Evolutionary conservation across 2,797 vertebrate genomes (phyloP).

Genomic region (Synaphobranchus kaupii): DNA sequence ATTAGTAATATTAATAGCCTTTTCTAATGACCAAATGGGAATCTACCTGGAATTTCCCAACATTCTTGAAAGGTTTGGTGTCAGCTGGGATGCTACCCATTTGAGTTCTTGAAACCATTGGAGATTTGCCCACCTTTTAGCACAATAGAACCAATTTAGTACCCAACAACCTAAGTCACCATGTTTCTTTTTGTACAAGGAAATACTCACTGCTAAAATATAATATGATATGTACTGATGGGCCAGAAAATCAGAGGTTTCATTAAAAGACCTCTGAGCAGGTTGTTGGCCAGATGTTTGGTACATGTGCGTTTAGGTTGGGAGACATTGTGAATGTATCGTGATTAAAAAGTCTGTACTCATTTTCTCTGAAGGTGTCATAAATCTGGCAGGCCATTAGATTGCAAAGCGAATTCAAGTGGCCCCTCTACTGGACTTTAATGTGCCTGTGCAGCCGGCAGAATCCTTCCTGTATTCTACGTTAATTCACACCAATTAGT

Average conservation of each 20-base stretch:
- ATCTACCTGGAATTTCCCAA: neutral
- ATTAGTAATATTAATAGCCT: neutral
- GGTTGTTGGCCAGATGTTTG: conserved; percentile 57
- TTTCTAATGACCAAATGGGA: neutral
- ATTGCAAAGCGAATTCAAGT: conserved; percentile 44
- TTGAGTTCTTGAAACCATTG: neutral
- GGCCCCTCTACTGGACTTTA: conserved; percentile 35
- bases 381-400: conserved; percentile 50
- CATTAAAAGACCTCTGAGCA: conserved; percentile 62
- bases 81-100: conserved; percentile 1
- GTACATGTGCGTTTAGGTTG: conserved; percentile 53
- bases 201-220: conserved; percentile 10
- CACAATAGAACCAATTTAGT: conserved; percentile 20
- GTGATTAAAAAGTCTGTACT: conserved; percentile 71
- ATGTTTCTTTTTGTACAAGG: neutral
- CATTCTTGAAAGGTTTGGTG: neutral
- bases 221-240: conserved; percentile 47
- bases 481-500: conserved; percentile 49
- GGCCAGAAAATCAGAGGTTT: conserved; percentile 55
- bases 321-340: conserved; percentile 48
- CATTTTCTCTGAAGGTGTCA: conserved; percentile 63
- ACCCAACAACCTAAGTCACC: conserved; percentile 36
- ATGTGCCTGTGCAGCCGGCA: conserved; percentile 22
- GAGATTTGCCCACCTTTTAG: neutral
- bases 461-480: conserved; percentile 35